Percentiles rank a stretch among this genome's conserved stretches.
phyloP scores from a whole-genome alignment of 2,888 invertebrate genomes.

The Coelogynopora nodosa region DNA sequence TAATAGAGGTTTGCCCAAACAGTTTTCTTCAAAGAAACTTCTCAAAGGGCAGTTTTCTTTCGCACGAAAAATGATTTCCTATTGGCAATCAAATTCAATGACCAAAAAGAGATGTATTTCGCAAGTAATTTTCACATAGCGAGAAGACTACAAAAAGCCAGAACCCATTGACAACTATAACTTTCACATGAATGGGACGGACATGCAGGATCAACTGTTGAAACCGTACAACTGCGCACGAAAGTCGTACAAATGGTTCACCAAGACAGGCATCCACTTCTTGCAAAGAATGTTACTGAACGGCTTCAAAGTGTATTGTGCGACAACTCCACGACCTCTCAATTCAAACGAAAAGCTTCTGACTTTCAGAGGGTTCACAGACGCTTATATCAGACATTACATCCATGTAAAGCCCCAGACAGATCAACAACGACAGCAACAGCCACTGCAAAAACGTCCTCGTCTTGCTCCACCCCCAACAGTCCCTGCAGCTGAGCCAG shows the following conservation, averaged over 20 bases:
- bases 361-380: background rate
- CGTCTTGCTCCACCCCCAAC: background rate
- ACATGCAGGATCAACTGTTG: constrained; percentile 27
- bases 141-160: constrained; percentile 12
- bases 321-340: constrained; percentile 1
- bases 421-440: background rate
- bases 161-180: constrained; percentile 21
- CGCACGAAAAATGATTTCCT: background rate
- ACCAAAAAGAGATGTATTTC: constrained; percentile 27
- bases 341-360: background rate
- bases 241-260: constrained; percentile 35
- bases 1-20: background rate
- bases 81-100: constrained; percentile 12
- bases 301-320: constrained; percentile 21
- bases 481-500: constrained; percentile 14
- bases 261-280: constrained; percentile 13
- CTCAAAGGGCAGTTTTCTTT: background rate
- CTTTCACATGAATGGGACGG: constrained; percentile 33
- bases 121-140: constrained; percentile 29
- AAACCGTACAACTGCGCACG: constrained; percentile 28
- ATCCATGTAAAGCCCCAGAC: background rate
- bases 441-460: background rate
- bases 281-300: constrained; percentile 30
- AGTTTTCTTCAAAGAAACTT: background rate
- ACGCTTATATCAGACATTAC: background rate